phyloP scores from a whole-genome alignment of 2,888 invertebrate species.

The Drosophila algonquin region DNA sequence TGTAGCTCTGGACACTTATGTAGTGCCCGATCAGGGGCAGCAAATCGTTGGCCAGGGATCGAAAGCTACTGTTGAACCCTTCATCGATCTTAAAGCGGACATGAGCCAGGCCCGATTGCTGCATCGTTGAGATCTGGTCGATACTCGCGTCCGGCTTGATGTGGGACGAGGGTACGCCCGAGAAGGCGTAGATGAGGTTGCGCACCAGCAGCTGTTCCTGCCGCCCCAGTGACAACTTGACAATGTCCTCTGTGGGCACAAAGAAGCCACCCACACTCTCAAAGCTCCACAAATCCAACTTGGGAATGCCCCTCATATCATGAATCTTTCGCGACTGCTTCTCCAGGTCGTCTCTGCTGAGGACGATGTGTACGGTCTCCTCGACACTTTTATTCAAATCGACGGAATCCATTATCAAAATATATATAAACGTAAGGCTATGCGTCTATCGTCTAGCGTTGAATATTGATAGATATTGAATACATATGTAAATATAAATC shows the following conservation, averaged over 20 bases:
- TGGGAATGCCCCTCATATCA: constrained; percentile 4
- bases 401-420: constrained; percentile 15
- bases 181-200: constrained; percentile 65
- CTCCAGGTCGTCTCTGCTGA: constrained; percentile 37
- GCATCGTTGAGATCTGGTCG: constrained; percentile 38
- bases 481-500: not conserved
- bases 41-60: constrained; percentile 52
- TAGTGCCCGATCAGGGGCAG: constrained; percentile 58
- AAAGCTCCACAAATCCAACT: constrained; percentile 50
- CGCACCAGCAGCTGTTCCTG: constrained; percentile 61
- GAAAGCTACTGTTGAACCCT: constrained; percentile 46
- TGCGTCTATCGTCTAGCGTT: not conserved
- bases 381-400: constrained; percentile 9
- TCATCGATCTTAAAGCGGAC: constrained; percentile 63
- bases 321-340: constrained; percentile 25
- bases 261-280: constrained; percentile 61
- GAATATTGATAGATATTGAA: too few relatives aligned
- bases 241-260: constrained; percentile 53
- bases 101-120: constrained; percentile 39
- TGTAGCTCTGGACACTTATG: constrained; percentile 61
- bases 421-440: not conserved
- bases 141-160: constrained; percentile 48
- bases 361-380: constrained; percentile 19
- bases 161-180: constrained; percentile 62
- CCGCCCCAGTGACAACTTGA: constrained; percentile 32